Conservation (phyloP, 1,140 invertebrate genomes). For the Meloidogyne hapla region DNA sequence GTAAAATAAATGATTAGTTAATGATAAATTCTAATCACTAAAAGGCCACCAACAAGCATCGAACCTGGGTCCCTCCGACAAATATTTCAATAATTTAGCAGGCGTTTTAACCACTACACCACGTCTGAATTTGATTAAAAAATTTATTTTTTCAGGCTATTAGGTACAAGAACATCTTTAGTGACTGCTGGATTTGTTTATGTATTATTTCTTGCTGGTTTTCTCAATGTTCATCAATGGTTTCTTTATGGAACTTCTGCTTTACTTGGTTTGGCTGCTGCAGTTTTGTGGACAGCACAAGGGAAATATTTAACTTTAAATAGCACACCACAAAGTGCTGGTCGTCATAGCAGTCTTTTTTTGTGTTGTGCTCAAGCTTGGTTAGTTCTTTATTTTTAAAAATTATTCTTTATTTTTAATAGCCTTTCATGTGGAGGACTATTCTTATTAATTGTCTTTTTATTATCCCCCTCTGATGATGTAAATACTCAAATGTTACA, state of each 20-base stretch:
- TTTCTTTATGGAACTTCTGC: constrained; percentile 53
- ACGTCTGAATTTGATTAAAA: neutral
- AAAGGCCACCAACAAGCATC: too few relatives aligned
- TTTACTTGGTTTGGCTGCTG: constrained; percentile 51
- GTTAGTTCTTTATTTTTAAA: neutral
- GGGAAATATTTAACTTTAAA: constrained; percentile 54
- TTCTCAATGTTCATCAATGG: constrained; percentile 47
- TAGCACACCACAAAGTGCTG: constrained; percentile 37
- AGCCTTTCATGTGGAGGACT: constrained; percentile 25
- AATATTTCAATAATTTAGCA: too few relatives aligned
- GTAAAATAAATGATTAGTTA: too few relatives aligned
- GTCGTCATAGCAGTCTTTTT: constrained; percentile 46
- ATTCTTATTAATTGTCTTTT: constrained; percentile 16
- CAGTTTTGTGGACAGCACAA: constrained; percentile 45
- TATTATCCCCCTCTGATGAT: neutral
- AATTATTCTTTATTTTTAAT: neutral
- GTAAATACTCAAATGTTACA: too few relatives aligned
- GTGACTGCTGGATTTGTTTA: constrained; percentile 42
- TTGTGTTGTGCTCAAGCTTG: constrained; percentile 53
- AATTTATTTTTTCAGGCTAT: neutral
- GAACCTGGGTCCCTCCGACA: too few relatives aligned
- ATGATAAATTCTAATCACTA: too few relatives aligned
- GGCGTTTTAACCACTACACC: too few relatives aligned
- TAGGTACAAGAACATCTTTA: constrained; percentile 40
- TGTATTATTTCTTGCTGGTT: constrained; percentile 47